phyloP scores from a whole-genome alignment of 2,113 vertebrate genomes.

The Petroica traversi region DNA sequence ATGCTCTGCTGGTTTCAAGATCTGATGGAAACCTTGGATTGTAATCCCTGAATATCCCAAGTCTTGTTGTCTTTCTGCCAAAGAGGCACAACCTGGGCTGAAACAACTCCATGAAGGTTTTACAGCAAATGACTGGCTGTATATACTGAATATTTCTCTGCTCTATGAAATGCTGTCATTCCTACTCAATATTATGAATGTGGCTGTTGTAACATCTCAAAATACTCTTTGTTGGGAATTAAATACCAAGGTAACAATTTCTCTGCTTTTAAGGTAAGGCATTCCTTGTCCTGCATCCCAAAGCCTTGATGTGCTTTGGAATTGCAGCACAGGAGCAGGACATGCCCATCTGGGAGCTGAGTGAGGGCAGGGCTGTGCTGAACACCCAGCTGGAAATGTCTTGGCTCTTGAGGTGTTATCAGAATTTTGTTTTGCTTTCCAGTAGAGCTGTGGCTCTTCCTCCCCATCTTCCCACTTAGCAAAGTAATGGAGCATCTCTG shows the following conservation, averaged over 20 bases:
- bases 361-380: background rate
- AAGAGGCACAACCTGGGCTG: background rate
- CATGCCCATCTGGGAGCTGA: background rate
- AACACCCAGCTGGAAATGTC: background rate
- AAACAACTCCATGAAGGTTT: background rate
- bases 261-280: background rate
- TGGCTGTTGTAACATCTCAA: background rate
- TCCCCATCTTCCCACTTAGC: background rate
- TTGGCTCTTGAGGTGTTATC: background rate
- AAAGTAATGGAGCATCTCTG: background rate
- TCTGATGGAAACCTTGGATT: background rate
- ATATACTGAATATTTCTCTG: background rate
- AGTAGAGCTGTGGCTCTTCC: background rate
- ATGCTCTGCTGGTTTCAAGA: background rate
- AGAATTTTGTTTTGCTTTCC: background rate
- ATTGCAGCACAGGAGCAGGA: background rate
- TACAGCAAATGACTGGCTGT: background rate
- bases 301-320: background rate
- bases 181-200: background rate
- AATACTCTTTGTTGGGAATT: background rate
- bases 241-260: background rate
- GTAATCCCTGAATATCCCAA: background rate
- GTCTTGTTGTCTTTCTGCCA: background rate
- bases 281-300: background rate
- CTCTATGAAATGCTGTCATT: background rate